Conservation (phyloP, 2,113 vertebrate genomes). For the Hippoglossus stenolepis region DNA sequence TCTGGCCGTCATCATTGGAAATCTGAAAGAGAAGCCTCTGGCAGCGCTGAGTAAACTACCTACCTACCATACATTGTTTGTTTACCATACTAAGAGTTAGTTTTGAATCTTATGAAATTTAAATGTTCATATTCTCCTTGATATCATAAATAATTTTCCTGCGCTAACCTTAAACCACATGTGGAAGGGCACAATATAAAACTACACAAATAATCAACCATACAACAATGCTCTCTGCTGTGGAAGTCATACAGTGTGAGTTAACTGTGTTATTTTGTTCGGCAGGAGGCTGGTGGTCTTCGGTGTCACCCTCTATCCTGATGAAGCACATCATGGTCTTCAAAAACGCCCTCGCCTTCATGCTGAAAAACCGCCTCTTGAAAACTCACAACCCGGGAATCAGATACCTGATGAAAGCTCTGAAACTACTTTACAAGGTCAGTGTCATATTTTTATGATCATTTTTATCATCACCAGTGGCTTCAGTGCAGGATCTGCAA, state of each 20-base stretch:
- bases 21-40: constrained; percentile 40
- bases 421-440: constrained; percentile 78
- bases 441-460: constrained; percentile 22
- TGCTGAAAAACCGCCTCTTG: constrained; percentile 61
- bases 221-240: not conserved
- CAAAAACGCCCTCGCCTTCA: constrained; percentile 70
- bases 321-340: constrained; percentile 75
- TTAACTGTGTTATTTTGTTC: not conserved
- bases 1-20: constrained; percentile 49
- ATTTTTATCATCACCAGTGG: not conserved
- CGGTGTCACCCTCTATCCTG: constrained; percentile 56
- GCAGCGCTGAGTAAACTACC: constrained; percentile 64
- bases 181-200: not conserved
- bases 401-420: constrained; percentile 64
- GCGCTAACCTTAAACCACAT: too few relatives aligned
- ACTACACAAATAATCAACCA: not conserved
- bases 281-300: constrained; percentile 69
- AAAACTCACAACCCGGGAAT: constrained; percentile 35
- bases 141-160: too few relatives aligned
- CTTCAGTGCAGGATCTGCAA: not conserved
- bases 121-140: too few relatives aligned
- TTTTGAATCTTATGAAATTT: too few relatives aligned
- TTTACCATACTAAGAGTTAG: too few relatives aligned
- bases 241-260: not conserved
- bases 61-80: not conserved